Evolutionary conservation across 2,888 invertebrate genomes (phyloP).

Genomic region (Trypoxylon attenuatum): DNA sequence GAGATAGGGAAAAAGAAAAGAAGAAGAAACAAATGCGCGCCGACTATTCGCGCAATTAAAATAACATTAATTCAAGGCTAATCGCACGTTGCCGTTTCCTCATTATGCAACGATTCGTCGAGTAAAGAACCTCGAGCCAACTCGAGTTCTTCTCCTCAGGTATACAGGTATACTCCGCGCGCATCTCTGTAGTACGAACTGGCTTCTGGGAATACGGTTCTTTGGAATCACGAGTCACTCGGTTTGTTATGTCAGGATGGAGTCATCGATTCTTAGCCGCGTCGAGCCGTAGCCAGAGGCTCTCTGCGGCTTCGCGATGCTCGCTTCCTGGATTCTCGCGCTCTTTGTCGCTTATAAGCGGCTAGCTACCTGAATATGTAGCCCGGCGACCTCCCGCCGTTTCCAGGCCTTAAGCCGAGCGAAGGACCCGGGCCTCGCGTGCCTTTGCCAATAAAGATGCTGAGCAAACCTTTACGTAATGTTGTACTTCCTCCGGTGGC

Average conservation of each 20-base stretch:
- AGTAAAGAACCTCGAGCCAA: neutral
- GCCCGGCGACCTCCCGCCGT: conserved; percentile 1
- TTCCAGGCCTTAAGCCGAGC: neutral
- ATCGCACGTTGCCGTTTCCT: neutral
- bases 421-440: conserved; percentile 30
- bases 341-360: neutral
- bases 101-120: neutral
- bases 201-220: neutral
- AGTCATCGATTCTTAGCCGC: neutral
- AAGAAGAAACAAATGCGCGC: no score
- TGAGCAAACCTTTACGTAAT: conserved; percentile 57
- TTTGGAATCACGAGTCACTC: neutral
- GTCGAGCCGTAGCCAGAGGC: neutral
- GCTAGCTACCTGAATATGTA: conserved; percentile 4
- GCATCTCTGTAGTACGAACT: neutral
- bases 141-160: no score
- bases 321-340: neutral
- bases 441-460: conserved; percentile 43
- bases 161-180: no score
- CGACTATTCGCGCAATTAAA: conserved; percentile 17
- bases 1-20: no score
- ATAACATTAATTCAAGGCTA: conserved; percentile 6
- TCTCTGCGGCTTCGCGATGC: neutral
- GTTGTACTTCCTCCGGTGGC: neutral
- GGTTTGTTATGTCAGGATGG: neutral